phyloP scores from a whole-genome alignment of 2,888 invertebrate species.

The Harpagoxenus sublaevis region DNA sequence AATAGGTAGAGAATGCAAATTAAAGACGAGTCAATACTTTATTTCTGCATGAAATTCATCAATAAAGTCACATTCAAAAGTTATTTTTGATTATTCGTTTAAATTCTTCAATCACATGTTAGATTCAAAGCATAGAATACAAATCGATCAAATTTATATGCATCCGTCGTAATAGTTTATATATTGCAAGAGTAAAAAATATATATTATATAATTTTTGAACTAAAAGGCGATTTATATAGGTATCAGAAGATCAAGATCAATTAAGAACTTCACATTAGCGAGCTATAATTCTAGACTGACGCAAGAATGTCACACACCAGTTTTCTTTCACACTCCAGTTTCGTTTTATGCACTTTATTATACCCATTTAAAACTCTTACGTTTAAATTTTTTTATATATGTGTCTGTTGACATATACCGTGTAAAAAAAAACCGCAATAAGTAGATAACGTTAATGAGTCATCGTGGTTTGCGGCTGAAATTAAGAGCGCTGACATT shows the following conservation, averaged over 20 bases:
- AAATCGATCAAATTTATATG: neutral
- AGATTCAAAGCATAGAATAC: neutral
- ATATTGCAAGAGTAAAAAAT: no score
- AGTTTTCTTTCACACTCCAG: neutral
- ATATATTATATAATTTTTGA: no score
- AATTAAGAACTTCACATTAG: neutral
- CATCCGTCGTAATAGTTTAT: no score
- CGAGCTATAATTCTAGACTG: neutral
- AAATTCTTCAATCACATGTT: neutral
- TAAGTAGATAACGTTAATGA: constrained; percentile 31
- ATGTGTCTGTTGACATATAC: neutral
- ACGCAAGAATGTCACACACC: neutral
- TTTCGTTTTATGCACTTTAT: neutral
- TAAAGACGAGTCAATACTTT: neutral
- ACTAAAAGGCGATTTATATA: neutral
- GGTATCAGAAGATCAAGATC: neutral
- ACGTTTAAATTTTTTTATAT: neutral
- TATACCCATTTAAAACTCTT: neutral
- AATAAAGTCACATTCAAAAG: constrained; percentile 1
- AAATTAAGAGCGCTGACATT: constrained; percentile 42
- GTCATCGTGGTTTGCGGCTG: constrained; percentile 31
- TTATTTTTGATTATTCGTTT: neutral
- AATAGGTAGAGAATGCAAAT: neutral
- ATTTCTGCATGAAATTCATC: neutral
- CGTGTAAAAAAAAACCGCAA: neutral